These are phyloP conservation scores for Caenorhabditis sp. DNA, from an alignment of 2,888 invertebrate species.

Conservation along the genomic window DNA sequence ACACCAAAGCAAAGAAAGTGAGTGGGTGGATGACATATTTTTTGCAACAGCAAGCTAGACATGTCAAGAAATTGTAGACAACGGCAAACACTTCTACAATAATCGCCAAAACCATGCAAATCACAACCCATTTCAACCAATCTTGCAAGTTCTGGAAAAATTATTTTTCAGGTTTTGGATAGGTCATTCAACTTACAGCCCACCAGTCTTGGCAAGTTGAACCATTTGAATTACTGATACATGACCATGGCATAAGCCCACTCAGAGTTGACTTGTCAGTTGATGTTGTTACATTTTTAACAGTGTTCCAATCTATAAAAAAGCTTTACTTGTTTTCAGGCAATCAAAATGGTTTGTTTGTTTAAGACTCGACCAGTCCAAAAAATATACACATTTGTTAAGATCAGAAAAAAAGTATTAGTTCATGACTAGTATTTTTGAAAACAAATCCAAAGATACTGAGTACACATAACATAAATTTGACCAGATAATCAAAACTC, in stretches of 20 bases:
- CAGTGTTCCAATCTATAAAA: slow-evolving; percentile 32
- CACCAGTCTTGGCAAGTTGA: slow-evolving; percentile 32
- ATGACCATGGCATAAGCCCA: slow-evolving; percentile 45
- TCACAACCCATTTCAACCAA: slow-evolving; percentile 42
- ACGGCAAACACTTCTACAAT: slow-evolving; percentile 40
- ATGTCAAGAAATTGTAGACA: slow-evolving; percentile 46
- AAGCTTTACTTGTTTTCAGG: neutral
- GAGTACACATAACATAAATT: no score
- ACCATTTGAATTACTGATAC: slow-evolving; percentile 20
- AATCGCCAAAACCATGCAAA: slow-evolving; percentile 45
- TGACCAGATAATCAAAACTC: no score
- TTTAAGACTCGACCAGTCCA: neutral
- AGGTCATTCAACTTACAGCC: slow-evolving; percentile 4
- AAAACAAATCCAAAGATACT: no score
- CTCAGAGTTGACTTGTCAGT: slow-evolving; percentile 6
- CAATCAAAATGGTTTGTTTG: neutral
- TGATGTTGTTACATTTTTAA: slow-evolving; percentile 12
- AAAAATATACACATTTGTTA: no score
- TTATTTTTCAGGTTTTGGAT: neutral
- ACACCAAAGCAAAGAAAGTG: slow-evolving; percentile 39
- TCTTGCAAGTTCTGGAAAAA: slow-evolving; percentile 37
- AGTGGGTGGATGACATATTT: slow-evolving; percentile 56
- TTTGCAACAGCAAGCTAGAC: slow-evolving; percentile 52
- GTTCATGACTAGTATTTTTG: no score
- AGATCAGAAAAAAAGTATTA: no score